Conservation (phyloP, 2,113 vertebrate genomes). For the Epinephelus cyanopodus region DNA sequence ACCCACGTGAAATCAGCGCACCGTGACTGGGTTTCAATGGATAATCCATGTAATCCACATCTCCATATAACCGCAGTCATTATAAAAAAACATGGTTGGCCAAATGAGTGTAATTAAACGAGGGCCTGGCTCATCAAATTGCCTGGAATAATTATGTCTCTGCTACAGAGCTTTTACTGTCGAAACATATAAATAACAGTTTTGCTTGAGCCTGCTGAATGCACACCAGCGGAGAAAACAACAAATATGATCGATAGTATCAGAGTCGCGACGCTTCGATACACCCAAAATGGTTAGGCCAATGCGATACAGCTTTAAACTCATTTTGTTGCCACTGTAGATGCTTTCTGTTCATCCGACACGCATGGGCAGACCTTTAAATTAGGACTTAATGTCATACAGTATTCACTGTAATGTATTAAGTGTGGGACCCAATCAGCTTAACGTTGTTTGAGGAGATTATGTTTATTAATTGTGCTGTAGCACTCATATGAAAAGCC, state of each 20-base stretch:
- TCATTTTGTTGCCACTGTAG: not conserved
- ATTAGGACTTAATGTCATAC: not conserved
- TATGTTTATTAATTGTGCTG: not conserved
- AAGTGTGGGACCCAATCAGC: not conserved
- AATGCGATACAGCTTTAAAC: not conserved
- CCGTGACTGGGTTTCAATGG: conserved; percentile 42
- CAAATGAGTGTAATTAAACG: conserved; percentile 61
- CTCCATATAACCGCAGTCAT: conserved; percentile 54
- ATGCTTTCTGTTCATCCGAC: not conserved
- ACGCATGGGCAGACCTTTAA: not conserved
- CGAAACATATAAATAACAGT: conserved; percentile 15
- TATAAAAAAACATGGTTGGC: conserved; percentile 59
- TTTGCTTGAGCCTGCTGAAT: not conserved
- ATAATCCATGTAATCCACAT: conserved; percentile 61
- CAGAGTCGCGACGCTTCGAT: not conserved
- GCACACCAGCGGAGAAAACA: not conserved
- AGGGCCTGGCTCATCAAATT: conserved; percentile 46
- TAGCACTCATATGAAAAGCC: not conserved
- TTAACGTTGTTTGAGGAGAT: not conserved
- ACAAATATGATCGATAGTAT: not conserved
- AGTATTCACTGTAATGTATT: not conserved
- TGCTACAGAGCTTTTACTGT: conserved; percentile 26
- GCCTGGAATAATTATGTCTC: conserved; percentile 39
- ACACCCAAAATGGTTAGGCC: not conserved
- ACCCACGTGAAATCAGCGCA: conserved; percentile 31